Evolutionary conservation across 2,797 vertebrate species (phyloP).

Genomic region (Psittacula echo): DNA sequence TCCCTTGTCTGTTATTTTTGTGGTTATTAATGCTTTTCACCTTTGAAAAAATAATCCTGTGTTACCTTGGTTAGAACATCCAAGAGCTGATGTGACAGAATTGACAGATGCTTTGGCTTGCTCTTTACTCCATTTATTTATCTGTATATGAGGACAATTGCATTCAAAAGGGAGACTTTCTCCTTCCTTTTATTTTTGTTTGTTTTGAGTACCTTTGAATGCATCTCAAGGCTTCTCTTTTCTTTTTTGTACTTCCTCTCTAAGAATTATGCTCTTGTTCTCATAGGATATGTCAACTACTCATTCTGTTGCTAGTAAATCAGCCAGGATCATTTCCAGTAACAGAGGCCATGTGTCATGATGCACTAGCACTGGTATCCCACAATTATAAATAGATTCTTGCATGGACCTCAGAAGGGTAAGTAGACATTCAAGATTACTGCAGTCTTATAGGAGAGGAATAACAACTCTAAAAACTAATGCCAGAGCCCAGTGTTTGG

Average conservation of each 20-base stretch:
- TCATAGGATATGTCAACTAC: not conserved
- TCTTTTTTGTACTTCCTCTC: not conserved
- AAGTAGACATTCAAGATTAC: conserved; percentile 2
- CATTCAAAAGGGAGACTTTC: not conserved
- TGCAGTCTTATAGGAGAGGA: not conserved
- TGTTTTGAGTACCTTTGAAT: not conserved
- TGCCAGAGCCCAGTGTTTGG: conserved; percentile 4
- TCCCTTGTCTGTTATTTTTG: not conserved
- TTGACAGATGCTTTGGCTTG: not conserved
- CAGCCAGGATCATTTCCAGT: conserved; percentile 44
- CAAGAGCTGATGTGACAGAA: not conserved
- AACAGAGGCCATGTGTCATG: not conserved
- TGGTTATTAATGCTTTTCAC: not conserved
- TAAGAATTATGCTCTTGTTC: not conserved
- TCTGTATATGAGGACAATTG: not conserved
- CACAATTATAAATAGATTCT: conserved; percentile 63
- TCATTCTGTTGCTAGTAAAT: not conserved
- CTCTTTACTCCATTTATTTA: not conserved
- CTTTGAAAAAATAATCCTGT: not conserved
- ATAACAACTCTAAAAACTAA: not conserved
- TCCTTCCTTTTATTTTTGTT: not conserved
- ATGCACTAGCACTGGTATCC: conserved; percentile 3
- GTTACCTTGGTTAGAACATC: not conserved
- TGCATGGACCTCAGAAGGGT: conserved; percentile 3
- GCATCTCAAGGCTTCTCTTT: not conserved